Percentiles rank a stretch among this genome's conserved stretches.
Evolutionary conservation across 2,888 invertebrate species (phyloP).

Genomic region (Phlogophora meticulosa): DNA sequence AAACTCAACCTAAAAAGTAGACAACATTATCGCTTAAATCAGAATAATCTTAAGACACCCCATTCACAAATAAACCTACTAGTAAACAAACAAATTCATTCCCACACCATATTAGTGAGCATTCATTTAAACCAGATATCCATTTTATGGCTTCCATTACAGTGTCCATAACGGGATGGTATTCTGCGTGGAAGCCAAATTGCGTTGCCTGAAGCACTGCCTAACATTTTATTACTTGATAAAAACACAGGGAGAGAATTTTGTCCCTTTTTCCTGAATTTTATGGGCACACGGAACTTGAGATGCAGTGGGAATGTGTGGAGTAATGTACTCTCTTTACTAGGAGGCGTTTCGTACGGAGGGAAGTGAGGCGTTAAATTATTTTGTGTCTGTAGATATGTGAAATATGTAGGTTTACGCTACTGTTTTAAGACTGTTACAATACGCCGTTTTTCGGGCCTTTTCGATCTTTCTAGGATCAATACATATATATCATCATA

Average conservation of each 20-base stretch:
- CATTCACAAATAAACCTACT: slow-evolving; percentile 35
- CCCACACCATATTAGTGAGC: slow-evolving; percentile 56
- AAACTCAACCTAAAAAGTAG: background rate
- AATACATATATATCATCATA: no score
- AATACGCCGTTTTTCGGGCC: background rate
- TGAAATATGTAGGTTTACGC: slow-evolving; percentile 32
- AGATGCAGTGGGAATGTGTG: slow-evolving; percentile 67
- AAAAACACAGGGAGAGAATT: slow-evolving; percentile 76
- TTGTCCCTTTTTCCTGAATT: slow-evolving; percentile 73
- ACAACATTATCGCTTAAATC: slow-evolving; percentile 20
- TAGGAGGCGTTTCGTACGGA: slow-evolving; percentile 39
- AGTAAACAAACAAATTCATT: slow-evolving; percentile 49
- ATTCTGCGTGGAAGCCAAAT: slow-evolving; percentile 79
- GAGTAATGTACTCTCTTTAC: slow-evolving; percentile 56
- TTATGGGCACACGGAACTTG: slow-evolving; percentile 67
- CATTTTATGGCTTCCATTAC: slow-evolving; percentile 70
- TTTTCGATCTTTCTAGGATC: no score
- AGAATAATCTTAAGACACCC: slow-evolving; percentile 13
- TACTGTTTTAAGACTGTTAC: slow-evolving; percentile 8
- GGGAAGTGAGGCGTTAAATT: slow-evolving; percentile 41
- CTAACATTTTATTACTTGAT: slow-evolving; percentile 82
- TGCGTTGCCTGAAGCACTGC: slow-evolving; percentile 73
- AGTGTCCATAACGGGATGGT: slow-evolving; percentile 69
- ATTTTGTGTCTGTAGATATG: slow-evolving; percentile 24
- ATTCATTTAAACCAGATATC: slow-evolving; percentile 69